Conservation (phyloP, 2,113 vertebrate genomes). For the Laticauda colubrina region DNA sequence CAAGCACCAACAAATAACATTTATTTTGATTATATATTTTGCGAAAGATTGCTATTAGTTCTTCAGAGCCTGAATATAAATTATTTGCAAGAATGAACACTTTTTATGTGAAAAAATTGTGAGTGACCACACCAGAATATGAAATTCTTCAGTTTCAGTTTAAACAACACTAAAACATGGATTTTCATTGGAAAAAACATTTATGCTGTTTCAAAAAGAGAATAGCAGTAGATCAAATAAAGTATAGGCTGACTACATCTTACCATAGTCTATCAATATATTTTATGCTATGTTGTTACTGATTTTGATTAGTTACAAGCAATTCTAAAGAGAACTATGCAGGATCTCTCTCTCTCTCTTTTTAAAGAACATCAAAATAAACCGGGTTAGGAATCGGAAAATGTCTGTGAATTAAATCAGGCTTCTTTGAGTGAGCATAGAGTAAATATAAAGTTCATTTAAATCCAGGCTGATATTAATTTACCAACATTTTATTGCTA, state of each 20-base stretch:
- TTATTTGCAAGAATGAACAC: background rate
- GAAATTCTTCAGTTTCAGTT: background rate
- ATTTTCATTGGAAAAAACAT: background rate
- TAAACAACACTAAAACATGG: background rate
- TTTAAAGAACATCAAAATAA: background rate
- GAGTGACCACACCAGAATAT: background rate
- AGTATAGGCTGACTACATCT: background rate
- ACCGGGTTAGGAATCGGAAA: background rate
- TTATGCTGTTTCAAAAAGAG: background rate
- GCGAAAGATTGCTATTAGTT: slow-evolving; percentile 4
- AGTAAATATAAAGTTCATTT: background rate
- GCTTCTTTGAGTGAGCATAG: background rate
- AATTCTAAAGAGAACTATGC: background rate
- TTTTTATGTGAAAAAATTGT: background rate
- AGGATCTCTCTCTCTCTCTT: background rate
- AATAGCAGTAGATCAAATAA: background rate
- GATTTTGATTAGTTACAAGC: background rate
- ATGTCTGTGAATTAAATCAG: background rate
- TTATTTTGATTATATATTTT: slow-evolving; percentile 14
- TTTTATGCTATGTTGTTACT: background rate
- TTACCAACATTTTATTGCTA: background rate
- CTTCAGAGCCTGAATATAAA: slow-evolving; percentile 1
- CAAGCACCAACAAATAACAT: slow-evolving; percentile 15
- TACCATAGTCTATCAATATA: background rate
- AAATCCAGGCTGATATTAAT: background rate